These are phyloP conservation scores for Anolis apletophallus DNA, from an alignment of 2,797 vertebrate genomes.

Conservation along the genomic window DNA sequence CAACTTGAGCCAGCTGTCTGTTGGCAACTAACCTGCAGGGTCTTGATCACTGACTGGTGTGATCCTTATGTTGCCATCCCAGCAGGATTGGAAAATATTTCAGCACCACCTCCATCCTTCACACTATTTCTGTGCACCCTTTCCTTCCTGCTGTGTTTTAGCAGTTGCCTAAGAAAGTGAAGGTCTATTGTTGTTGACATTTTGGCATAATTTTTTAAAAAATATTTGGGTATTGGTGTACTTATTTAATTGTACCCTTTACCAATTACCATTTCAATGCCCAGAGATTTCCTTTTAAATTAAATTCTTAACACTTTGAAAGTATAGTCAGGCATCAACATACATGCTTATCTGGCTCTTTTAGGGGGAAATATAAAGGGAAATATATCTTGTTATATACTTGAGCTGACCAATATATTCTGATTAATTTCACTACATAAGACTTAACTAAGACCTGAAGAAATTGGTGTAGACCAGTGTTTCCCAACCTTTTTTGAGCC, in stretches of 20 bases:
- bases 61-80: not conserved
- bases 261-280: too few species aligned
- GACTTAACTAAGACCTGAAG: not conserved
- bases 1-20: not conserved
- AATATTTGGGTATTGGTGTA: too few species aligned
- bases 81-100: not conserved
- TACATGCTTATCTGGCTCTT: not conserved
- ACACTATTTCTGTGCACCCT: not conserved
- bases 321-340: not conserved
- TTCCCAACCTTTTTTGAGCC: too few species aligned
- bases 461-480: too few species aligned
- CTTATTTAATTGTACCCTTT: too few species aligned
- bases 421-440: not conserved
- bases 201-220: too few species aligned
- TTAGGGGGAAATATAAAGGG: not conserved
- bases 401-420: not conserved
- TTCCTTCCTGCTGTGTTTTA: slow-evolving; percentile 6
- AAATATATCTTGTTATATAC: not conserved
- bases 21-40: not conserved
- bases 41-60: not conserved
- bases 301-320: too few species aligned
- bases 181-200: too few species aligned
- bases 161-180: not conserved
- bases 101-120: not conserved
- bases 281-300: too few species aligned